Base-by-base conservation (phyloP, 2,888 invertebrate genomes). In the Pristionchus exspectatus region DNA sequence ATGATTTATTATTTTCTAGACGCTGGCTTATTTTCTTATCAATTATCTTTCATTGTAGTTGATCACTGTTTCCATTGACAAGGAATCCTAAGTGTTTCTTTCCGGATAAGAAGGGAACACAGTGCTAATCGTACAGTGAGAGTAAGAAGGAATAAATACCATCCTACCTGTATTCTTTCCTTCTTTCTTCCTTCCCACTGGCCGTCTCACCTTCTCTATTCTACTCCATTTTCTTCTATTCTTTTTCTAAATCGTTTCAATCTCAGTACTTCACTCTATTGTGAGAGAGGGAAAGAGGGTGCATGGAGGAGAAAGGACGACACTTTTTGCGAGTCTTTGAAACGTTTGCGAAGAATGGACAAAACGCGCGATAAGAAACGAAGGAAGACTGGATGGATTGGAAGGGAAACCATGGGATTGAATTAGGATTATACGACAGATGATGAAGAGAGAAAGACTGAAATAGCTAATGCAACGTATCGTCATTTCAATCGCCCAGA, bases 141-240 rank as follows among this genome's bases (percentile, higher is more conserved):
- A 21, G 81, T 16, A 50, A 44, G 50, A 38, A 50, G 81, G 7
- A 44, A n/a, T 38, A 50, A n/a, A 44, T 21, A 21, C n/a, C 7
- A 44, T 38, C 77, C 9, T 81, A 38, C 81, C 81, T 81, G 81
- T 81, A 81, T 81, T 30, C 44, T 14, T 10, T 10, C n/a, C 38
- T 24, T n/a, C 24, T 77, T 30, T 12, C 16, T 81, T 21, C 81
- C 5, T 50, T 50, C n/a, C 81, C 44, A 50, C n/a, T 18, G 12
- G 3, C 85, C 56, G 33, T 56, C 59, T 33, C 63, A 44, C 85
- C 56, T 33, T 59, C 85, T 81, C 81, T 81, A n/a, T 81, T 38
- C 50, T 50, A 50, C 44, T 50, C 44, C 44, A 50, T 50, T 50
- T 81, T 81, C 81, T 16, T 77, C 38, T 33, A 9, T 33, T 12